A percentile compares a stretch with the other conserved stretches of the same genome.
Conservation (phyloP, 2,888 invertebrate genomes). For the Ectemnius lituratus region DNA sequence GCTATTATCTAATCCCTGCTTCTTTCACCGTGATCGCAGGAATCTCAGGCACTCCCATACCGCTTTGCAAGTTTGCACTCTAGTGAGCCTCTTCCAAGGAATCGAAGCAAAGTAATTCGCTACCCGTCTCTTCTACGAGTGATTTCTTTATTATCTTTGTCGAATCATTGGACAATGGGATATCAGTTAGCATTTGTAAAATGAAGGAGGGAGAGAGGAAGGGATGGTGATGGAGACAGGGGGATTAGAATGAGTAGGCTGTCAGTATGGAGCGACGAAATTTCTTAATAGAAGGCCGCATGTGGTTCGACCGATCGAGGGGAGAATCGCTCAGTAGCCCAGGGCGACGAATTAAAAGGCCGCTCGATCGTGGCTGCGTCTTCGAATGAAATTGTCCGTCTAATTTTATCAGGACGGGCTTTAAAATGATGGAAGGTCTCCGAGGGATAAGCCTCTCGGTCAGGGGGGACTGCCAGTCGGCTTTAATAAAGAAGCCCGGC, state of each 20-base stretch:
- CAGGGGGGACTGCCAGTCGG: constrained; percentile 39
- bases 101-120: too few species aligned
- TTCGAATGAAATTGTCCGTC: constrained; percentile 74
- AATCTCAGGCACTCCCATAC: constrained; percentile 17
- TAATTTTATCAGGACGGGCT: constrained; percentile 73
- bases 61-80: too few species aligned
- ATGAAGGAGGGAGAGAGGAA: neutral
- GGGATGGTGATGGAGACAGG: neutral
- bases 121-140: neutral
- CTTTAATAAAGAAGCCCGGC: constrained; percentile 58
- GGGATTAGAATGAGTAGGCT: constrained; percentile 44
- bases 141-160: constrained; percentile 44
- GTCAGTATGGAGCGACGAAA: constrained; percentile 19
- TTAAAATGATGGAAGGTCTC: constrained; percentile 76
- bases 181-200: too few species aligned
- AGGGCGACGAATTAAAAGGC: constrained; percentile 66
- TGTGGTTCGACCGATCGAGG: constrained; percentile 31
- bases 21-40: neutral
- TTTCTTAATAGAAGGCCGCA: constrained; percentile 47
- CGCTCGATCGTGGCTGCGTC: constrained; percentile 58
- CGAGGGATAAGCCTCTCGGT: constrained; percentile 62
- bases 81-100: too few species aligned
- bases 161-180: neutral
- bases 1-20: constrained; percentile 45
- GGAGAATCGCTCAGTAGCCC: constrained; percentile 45